A percentile compares a stretch with the other conserved stretches of the same genome.
Conservation (phyloP, 2,797 vertebrate genomes). For the Cheirogaleus major region DNA sequence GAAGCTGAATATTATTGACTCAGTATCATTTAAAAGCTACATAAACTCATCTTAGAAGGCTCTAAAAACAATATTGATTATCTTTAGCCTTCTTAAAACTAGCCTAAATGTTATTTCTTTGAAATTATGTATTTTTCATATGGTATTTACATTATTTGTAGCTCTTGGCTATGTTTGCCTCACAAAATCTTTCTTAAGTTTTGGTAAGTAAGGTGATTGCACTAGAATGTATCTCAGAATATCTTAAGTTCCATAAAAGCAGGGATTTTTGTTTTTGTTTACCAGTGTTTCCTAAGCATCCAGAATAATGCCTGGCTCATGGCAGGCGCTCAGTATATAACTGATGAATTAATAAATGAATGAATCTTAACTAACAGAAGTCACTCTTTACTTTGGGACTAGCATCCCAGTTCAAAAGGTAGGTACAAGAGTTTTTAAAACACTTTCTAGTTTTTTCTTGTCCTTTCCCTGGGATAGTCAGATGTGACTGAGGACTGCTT, state of each 20-base stretch:
- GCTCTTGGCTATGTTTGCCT: background rate
- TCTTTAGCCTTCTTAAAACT: background rate
- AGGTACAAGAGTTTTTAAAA: background rate
- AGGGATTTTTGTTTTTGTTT: background rate
- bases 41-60: background rate
- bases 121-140: background rate
- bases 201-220: background rate
- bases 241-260: background rate
- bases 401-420: background rate
- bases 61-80: background rate
- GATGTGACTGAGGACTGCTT: background rate
- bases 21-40: background rate
- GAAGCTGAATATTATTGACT: background rate
- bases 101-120: slow-evolving; percentile 19
- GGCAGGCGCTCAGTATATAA: background rate
- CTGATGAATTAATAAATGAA: background rate
- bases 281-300: background rate
- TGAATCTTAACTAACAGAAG: background rate
- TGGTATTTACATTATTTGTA: background rate
- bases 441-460: background rate
- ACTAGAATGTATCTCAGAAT: background rate
- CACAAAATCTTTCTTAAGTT: background rate
- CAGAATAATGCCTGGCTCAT: background rate
- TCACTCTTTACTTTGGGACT: background rate
- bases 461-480: background rate